These are phyloP conservation scores for Campoletis raptor DNA, from an alignment of 2,888 invertebrate genomes.

Conservation along the genomic window DNA sequence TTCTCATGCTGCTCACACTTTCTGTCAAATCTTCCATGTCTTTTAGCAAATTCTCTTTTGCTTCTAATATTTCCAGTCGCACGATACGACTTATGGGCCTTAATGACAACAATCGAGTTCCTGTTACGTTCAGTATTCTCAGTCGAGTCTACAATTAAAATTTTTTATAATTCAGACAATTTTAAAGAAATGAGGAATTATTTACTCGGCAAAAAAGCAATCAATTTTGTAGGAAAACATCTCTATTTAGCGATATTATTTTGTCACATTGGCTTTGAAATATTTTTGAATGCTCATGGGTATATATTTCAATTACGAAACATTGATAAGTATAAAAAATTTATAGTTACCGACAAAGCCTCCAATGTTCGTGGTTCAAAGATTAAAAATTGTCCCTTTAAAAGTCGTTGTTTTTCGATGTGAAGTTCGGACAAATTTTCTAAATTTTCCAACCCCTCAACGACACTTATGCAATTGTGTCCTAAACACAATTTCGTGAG, in stretches of 20 bases:
- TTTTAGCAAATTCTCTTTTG: conserved; percentile 87
- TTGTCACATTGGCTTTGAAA: too few species aligned
- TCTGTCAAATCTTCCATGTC: conserved; percentile 87
- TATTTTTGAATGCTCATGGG: neutral
- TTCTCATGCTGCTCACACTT: conserved; percentile 86
- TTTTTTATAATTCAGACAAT: neutral
- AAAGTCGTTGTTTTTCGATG: conserved; percentile 88
- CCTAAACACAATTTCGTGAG: conserved; percentile 92
- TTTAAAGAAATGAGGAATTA: neutral
- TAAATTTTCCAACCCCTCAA: conserved; percentile 89
- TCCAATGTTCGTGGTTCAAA: conserved; percentile 89
- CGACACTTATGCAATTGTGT: conserved; percentile 89
- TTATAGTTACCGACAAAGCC: conserved; percentile 86
- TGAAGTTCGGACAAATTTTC: conserved; percentile 88
- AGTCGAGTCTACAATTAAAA: conserved; percentile 85
- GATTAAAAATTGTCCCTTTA: conserved; percentile 87
- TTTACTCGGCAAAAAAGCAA: neutral
- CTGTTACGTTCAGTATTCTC: conserved; percentile 88
- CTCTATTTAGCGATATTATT: too few species aligned
- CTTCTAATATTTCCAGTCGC: conserved; percentile 86
- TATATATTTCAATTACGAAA: neutral
- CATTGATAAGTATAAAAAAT: neutral
- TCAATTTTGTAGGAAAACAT: too few species aligned
- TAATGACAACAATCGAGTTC: conserved; percentile 87
- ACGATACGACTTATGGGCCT: conserved; percentile 86